These are phyloP conservation scores for Stegastes partitus DNA, from an alignment of 2,113 vertebrate genomes.

Conservation along the genomic window DNA sequence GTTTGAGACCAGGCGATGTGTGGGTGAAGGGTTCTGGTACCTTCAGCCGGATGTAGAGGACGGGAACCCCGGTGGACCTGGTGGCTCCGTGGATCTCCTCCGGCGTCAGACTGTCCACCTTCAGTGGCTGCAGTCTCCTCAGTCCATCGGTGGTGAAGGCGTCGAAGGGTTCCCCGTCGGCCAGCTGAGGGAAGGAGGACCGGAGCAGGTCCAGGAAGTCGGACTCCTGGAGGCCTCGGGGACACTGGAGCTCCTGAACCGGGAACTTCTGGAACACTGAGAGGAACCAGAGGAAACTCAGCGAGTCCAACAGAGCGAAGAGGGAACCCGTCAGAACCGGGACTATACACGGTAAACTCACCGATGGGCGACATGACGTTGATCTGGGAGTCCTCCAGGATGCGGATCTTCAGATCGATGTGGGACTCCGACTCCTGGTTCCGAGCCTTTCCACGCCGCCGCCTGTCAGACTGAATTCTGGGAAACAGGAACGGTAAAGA, in stretches of 20 bases:
- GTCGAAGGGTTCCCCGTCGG: background rate
- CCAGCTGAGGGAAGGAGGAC: slow-evolving; percentile 51
- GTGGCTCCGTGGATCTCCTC: slow-evolving; percentile 30
- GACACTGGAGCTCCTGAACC: slow-evolving; percentile 19
- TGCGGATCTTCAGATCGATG: slow-evolving; percentile 14
- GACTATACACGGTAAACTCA: background rate
- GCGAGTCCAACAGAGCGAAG: too few species aligned
- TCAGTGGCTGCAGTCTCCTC: slow-evolving; percentile 20
- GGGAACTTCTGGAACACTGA: slow-evolving; percentile 34
- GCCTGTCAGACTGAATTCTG: background rate
- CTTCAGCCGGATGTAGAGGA: slow-evolving; percentile 41
- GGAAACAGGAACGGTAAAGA: background rate
- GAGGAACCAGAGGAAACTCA: too few species aligned
- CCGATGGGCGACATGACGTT: background rate
- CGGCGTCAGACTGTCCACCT: background rate
- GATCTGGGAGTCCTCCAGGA: slow-evolving; percentile 9
- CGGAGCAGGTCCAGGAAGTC: slow-evolving; percentile 42
- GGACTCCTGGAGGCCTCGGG: background rate
- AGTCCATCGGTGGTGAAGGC: slow-evolving; percentile 12
- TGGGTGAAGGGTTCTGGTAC: background rate
- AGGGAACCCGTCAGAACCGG: too few species aligned
- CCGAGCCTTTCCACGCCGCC: accelerated
- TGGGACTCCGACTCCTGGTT: background rate
- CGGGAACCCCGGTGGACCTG: background rate
- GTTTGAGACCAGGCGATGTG: too few species aligned